These are phyloP conservation scores for Agapornis roseicollis DNA, from an alignment of 2,113 vertebrate genomes.

Conservation along the genomic window DNA sequence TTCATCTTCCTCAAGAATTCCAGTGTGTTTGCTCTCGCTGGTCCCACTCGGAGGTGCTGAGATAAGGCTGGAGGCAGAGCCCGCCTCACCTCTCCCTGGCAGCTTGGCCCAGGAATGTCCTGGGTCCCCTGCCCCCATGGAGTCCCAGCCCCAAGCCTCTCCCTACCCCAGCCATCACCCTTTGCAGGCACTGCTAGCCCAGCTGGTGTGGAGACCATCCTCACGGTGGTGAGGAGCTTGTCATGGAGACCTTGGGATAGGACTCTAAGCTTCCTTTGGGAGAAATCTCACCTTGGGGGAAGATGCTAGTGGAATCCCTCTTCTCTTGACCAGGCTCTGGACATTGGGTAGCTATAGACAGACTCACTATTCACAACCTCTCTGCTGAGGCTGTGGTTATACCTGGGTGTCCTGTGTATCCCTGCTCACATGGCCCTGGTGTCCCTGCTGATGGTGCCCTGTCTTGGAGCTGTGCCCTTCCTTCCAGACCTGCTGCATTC, in stretches of 20 bases:
- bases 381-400: not conserved
- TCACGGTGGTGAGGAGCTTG: not conserved
- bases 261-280: not conserved
- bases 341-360: not conserved
- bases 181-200: not conserved
- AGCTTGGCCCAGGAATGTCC: slow-evolving; percentile 58
- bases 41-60: slow-evolving; percentile 65
- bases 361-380: not conserved
- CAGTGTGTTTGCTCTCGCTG: slow-evolving; percentile 69
- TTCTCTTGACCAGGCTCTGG: not conserved
- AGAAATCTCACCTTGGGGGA: not conserved
- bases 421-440: not conserved
- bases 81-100: slow-evolving; percentile 22
- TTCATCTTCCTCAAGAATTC: slow-evolving; percentile 75
- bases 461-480: not conserved
- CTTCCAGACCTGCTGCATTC: not conserved
- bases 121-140: slow-evolving; percentile 6
- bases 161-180: not conserved
- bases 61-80: slow-evolving; percentile 64
- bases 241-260: not conserved
- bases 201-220: not conserved
- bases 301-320: not conserved
- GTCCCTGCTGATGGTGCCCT: not conserved
- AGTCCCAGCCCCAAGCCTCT: not conserved
- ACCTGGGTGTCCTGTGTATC: not conserved